A percentile compares a stretch with the other conserved stretches of the same genome.
Conservation (phyloP, 2,113 vertebrate species). For the Seriola quinqueradiata region DNA sequence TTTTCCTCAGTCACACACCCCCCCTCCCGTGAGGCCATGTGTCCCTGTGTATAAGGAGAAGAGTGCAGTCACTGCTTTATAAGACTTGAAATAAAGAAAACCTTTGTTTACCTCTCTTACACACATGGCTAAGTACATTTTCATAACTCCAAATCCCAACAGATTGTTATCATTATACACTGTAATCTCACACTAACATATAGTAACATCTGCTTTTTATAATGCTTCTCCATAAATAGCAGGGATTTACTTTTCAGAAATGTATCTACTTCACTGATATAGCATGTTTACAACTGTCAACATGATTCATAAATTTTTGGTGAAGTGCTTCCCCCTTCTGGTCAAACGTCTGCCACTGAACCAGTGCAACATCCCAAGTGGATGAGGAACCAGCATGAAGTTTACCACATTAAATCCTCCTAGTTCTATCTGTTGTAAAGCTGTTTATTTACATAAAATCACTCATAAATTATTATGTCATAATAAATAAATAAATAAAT, state of each 20-base stretch:
- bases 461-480: too few relatives aligned
- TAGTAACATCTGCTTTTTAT: too few relatives aligned
- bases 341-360: not conserved
- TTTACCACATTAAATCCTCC: too few relatives aligned
- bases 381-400: not conserved
- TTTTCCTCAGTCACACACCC: not conserved
- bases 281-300: not conserved
- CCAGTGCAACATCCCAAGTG: not conserved
- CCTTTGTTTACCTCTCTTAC: not conserved
- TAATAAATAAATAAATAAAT: too few relatives aligned
- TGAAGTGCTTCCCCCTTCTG: conserved; percentile 61
- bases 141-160: not conserved
- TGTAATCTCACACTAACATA: not conserved
- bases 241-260: not conserved
- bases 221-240: not conserved
- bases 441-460: too few relatives aligned
- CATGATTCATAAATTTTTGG: not conserved
- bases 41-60: not conserved
- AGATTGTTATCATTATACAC: too few relatives aligned
- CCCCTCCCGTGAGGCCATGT: not conserved
- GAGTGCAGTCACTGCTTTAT: conserved; percentile 9
- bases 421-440: too few relatives aligned
- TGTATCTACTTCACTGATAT: not conserved
- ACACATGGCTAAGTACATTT: not conserved
- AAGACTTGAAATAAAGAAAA: not conserved